phyloP scores from a whole-genome alignment of 2,888 invertebrate genomes.

The Pilophorus perplexus region DNA sequence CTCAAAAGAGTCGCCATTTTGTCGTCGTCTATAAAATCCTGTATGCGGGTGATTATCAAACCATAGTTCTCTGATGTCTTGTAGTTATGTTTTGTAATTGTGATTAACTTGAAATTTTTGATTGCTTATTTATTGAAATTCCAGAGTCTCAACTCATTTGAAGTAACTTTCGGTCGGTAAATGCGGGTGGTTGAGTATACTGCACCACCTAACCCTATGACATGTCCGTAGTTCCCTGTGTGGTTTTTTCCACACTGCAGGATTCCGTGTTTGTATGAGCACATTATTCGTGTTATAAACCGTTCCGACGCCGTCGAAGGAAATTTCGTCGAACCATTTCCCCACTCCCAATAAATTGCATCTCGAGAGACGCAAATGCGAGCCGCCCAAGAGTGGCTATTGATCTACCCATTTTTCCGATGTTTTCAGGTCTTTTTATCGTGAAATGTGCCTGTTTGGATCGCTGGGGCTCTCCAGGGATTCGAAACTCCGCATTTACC shows the following conservation, averaged over 20 bases:
- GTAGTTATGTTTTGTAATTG: too few species aligned
- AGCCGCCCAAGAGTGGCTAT: conserved; percentile 24
- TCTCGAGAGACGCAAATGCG: too few species aligned
- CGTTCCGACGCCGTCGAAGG: neutral
- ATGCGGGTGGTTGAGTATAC: too few species aligned
- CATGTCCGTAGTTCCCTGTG: neutral
- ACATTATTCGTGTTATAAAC: neutral
- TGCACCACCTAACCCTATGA: neutral
- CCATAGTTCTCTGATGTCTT: too few species aligned
- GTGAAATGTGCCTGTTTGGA: conserved; percentile 34
- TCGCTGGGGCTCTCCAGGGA: conserved; percentile 21
- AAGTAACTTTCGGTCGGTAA: too few species aligned
- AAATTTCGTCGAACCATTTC: neutral
- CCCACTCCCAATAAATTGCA: neutral
- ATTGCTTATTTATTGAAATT: too few species aligned
- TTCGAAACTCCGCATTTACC: neutral
- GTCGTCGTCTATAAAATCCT: conserved; percentile 6
- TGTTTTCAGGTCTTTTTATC: conserved; percentile 32
- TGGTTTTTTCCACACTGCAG: neutral
- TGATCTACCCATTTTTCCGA: conserved; percentile 21
- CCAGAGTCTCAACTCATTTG: too few species aligned
- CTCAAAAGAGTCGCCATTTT: conserved; percentile 43
- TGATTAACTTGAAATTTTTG: too few species aligned
- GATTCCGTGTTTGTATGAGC: neutral
- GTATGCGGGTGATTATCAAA: conserved; percentile 11